These are phyloP conservation scores for Madoqua kirkii DNA, from an alignment of 2,113 vertebrate genomes.

Conservation along the genomic window DNA sequence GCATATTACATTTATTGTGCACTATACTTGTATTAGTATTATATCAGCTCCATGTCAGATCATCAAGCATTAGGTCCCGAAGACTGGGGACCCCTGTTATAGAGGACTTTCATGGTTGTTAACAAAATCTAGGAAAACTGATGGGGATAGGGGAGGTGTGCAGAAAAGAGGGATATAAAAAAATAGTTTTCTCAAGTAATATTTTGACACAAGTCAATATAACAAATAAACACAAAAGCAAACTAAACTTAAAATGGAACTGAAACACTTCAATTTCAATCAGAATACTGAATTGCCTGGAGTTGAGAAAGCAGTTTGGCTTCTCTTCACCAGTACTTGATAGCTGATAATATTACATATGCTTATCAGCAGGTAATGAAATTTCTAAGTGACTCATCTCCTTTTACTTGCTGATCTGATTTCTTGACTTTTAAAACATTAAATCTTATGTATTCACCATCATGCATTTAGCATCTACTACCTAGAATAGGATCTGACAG, in stretches of 20 bases:
- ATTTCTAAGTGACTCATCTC: not conserved
- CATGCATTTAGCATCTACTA: not conserved
- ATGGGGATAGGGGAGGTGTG: not conserved
- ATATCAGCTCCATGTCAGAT: not conserved
- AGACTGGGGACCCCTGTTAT: not conserved
- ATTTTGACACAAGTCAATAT: not conserved
- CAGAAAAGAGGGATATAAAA: not conserved
- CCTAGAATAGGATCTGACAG: not conserved
- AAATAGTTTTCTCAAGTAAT: not conserved
- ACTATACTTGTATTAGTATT: not conserved
- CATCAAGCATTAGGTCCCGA: not conserved
- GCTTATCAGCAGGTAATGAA: not conserved
- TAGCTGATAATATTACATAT: not conserved
- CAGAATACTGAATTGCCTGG: not conserved
- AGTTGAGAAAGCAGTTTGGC: not conserved
- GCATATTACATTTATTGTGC: not conserved
- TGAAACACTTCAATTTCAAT: not conserved
- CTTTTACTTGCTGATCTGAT: not conserved
- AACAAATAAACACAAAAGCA: conserved; percentile 1
- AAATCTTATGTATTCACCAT: not conserved
- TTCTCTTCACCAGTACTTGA: not conserved
- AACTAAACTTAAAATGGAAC: not conserved
- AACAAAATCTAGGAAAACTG: conserved; percentile 17
- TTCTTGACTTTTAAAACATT: not conserved
- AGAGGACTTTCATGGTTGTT: not conserved